Percentiles rank a stretch among this genome's conserved stretches.
Conservation (phyloP, 2,888 invertebrate species). For the Halictus ligatus region DNA sequence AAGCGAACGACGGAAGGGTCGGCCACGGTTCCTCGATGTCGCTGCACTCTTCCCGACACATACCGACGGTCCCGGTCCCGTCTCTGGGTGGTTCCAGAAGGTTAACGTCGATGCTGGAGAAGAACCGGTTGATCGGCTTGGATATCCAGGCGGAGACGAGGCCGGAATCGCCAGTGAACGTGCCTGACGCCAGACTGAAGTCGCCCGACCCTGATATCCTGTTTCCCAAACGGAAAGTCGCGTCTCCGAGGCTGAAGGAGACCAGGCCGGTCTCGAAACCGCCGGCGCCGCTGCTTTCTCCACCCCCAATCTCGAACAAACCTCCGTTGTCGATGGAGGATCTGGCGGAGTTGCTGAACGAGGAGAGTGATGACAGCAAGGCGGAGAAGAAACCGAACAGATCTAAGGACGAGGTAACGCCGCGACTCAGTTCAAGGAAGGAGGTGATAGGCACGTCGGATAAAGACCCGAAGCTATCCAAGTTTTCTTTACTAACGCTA, state of each 20-base stretch:
- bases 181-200: slow-evolving; percentile 64
- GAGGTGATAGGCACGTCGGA: background rate
- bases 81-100: slow-evolving; percentile 75
- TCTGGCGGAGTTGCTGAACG: slow-evolving; percentile 78
- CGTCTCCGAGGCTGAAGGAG: slow-evolving; percentile 66
- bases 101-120: slow-evolving; percentile 72
- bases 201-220: slow-evolving; percentile 74
- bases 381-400: slow-evolving; percentile 41
- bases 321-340: slow-evolving; percentile 82
- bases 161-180: slow-evolving; percentile 63
- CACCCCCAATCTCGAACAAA: slow-evolving; percentile 75
- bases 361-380: slow-evolving; percentile 69
- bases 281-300: slow-evolving; percentile 71
- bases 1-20: slow-evolving; percentile 31
- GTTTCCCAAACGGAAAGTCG: slow-evolving; percentile 54
- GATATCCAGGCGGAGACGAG: slow-evolving; percentile 54
- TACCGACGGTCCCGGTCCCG: slow-evolving; percentile 75
- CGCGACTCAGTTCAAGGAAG: slow-evolving; percentile 31
- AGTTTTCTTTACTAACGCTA: slow-evolving; percentile 37
- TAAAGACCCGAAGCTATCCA: slow-evolving; percentile 55
- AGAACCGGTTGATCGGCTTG: slow-evolving; percentile 56
- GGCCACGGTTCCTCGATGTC: slow-evolving; percentile 4
- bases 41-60: slow-evolving; percentile 62
- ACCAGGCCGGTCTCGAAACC: slow-evolving; percentile 46
- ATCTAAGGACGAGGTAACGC: slow-evolving; percentile 19